Percentiles rank a stretch among this genome's conserved stretches.
Evolutionary conservation across 2,888 invertebrate genomes (phyloP).

Genomic region (Melieria omissa): DNA sequence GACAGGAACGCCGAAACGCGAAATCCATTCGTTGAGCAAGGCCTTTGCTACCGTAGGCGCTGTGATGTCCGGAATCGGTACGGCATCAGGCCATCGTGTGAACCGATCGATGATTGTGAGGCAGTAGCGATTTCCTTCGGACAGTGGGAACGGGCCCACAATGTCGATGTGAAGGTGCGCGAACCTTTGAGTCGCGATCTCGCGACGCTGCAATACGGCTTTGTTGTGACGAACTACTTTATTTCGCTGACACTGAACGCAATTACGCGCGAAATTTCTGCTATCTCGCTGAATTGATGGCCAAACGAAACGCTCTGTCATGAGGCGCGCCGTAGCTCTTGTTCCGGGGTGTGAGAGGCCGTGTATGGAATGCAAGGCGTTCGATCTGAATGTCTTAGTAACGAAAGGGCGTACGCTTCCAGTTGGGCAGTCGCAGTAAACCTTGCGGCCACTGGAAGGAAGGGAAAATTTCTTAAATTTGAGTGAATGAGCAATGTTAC

Average conservation of each 20-base stretch:
- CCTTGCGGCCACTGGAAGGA: conserved; percentile 7
- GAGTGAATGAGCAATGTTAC: conserved; percentile 20
- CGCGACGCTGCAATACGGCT: conserved; percentile 4
- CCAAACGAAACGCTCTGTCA: conserved; percentile 49
- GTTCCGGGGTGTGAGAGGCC: conserved; percentile 33
- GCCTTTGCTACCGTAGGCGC: conserved; percentile 47
- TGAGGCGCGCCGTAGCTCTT: conserved; percentile 30
- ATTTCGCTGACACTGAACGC: conserved; percentile 35
- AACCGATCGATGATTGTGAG: not conserved
- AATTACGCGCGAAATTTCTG: conserved; percentile 31
- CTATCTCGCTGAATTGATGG: conserved; percentile 46
- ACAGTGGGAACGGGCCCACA: conserved; percentile 60
- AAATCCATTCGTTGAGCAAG: conserved; percentile 56
- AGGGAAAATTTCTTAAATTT: conserved; percentile 14
- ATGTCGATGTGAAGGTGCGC: conserved; percentile 57
- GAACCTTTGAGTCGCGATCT: conserved; percentile 20
- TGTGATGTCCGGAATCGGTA: conserved; percentile 26
- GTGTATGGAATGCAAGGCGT: conserved; percentile 38
- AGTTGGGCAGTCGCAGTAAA: conserved; percentile 37
- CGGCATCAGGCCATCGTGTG: conserved; percentile 29
- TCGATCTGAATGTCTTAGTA: conserved; percentile 34
- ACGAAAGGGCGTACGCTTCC: conserved; percentile 38
- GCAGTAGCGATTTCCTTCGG: conserved; percentile 43
- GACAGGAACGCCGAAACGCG: not conserved
- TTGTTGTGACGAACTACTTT: conserved; percentile 16